These are phyloP conservation scores for Luperina testacea DNA, from an alignment of 2,888 invertebrate genomes.

Conservation along the genomic window DNA sequence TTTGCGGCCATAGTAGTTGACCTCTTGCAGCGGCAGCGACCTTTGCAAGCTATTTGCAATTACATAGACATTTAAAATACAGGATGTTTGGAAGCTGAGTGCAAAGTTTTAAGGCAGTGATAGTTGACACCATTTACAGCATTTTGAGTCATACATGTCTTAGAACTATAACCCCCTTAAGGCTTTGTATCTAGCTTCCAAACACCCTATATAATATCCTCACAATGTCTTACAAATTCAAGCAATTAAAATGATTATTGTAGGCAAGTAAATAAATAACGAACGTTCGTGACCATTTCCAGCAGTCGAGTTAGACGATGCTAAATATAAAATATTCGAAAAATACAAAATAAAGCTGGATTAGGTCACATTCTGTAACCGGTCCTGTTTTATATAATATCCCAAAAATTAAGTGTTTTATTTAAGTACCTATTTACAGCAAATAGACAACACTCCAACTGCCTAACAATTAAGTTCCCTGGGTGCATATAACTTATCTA, in stretches of 20 bases:
- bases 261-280: not conserved
- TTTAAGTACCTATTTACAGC: not conserved
- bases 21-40: conserved; percentile 36
- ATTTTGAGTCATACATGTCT: no score
- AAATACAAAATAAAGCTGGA: not conserved
- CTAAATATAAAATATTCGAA: not conserved
- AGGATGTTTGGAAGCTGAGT: no score
- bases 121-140: no score
- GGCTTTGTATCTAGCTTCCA: no score
- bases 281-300: not conserved
- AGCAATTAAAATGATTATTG: conserved; percentile 18
- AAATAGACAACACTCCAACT: not conserved
- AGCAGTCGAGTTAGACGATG: not conserved
- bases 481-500: not conserved
- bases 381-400: not conserved
- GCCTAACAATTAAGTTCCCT: not conserved
- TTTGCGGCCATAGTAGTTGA: conserved; percentile 36
- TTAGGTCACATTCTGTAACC: not conserved
- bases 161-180: no score
- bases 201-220: conserved; percentile 1
- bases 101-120: no score
- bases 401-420: not conserved
- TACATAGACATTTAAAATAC: conserved; percentile 29
- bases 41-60: conserved; percentile 30
- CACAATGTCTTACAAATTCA: conserved; percentile 2